Evolutionary conservation across 2,797 vertebrate genomes (phyloP).

Genomic region (Fundulus diaphanus): DNA sequence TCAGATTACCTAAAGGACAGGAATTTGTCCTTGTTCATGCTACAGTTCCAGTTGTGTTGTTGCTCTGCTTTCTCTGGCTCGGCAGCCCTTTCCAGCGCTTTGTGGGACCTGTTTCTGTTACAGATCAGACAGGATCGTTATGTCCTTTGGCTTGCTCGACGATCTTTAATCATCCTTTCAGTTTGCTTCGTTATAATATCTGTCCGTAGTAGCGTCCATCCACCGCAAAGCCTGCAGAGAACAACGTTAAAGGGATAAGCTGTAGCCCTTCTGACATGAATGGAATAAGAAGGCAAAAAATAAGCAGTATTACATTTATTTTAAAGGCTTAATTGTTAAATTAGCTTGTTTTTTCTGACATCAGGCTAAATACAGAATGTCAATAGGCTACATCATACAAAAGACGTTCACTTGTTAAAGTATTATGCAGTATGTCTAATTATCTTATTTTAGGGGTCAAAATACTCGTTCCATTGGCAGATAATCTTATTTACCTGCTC

Average conservation of each 20-base stretch:
- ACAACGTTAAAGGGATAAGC: background rate
- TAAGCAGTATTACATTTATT: too few species aligned
- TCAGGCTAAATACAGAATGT: too few species aligned
- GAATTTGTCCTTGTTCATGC: constrained; percentile 90
- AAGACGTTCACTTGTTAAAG: background rate
- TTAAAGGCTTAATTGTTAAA: too few species aligned
- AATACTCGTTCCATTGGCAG: too few species aligned
- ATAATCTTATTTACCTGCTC: too few species aligned
- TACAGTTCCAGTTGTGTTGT: constrained; percentile 73
- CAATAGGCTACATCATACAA: too few species aligned
- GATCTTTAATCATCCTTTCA: background rate
- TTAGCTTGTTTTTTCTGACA: too few species aligned
- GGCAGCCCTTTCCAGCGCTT: background rate
- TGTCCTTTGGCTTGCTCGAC: background rate
- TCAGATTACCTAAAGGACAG: constrained; percentile 88
- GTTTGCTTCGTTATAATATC: background rate
- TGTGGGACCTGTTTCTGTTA: background rate
- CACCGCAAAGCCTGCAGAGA: background rate
- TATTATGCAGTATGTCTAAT: too few species aligned
- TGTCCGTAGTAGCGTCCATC: background rate
- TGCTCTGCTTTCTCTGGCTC: constrained; percentile 9
- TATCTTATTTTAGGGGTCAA: too few species aligned
- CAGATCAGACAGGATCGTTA: background rate
- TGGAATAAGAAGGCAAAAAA: too few species aligned
- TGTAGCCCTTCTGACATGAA: too few species aligned